Percentiles rank a stretch among this genome's conserved stretches.
phyloP scores from a whole-genome alignment of 2,797 vertebrate genomes.

The Alcedo quadribrachys region DNA sequence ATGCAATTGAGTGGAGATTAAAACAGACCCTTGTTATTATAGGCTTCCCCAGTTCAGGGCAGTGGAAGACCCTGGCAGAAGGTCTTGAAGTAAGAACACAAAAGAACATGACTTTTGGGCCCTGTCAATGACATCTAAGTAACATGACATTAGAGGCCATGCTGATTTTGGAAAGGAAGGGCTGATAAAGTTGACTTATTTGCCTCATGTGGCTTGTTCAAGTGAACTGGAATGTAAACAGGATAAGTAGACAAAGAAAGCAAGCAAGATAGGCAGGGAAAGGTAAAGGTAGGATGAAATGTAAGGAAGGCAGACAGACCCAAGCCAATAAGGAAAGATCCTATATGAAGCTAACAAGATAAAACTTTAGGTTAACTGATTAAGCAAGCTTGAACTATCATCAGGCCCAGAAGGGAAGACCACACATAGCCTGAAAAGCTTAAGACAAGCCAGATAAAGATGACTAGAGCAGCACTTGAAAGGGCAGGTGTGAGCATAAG shows the following conservation, averaged over 20 bases:
- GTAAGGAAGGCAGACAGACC: background rate
- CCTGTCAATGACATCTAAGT: background rate
- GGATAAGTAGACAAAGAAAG: background rate
- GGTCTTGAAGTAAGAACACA: too few species aligned
- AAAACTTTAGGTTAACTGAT: background rate
- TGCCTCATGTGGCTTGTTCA: background rate
- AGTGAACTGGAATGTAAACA: background rate
- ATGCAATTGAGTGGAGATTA: background rate
- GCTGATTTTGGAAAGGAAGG: background rate
- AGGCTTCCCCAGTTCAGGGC: background rate
- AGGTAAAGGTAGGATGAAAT: background rate
- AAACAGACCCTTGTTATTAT: background rate
- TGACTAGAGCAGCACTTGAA: background rate
- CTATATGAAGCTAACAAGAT: background rate
- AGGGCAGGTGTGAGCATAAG: background rate
- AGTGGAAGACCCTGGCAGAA: background rate
- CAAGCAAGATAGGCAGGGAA: background rate
- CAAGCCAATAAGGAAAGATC: background rate
- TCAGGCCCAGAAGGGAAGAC: background rate
- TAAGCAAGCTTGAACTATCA: background rate
- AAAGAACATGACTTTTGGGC: background rate
- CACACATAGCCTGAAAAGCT: background rate
- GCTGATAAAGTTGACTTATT: background rate
- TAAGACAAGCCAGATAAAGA: background rate
- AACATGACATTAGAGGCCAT: rapidly evolving